Evolutionary conservation across 1,140 invertebrate species (phyloP), one percentile per base, ranked within the genome.

Genomic region (Eurosta solidaginis): DNA sequence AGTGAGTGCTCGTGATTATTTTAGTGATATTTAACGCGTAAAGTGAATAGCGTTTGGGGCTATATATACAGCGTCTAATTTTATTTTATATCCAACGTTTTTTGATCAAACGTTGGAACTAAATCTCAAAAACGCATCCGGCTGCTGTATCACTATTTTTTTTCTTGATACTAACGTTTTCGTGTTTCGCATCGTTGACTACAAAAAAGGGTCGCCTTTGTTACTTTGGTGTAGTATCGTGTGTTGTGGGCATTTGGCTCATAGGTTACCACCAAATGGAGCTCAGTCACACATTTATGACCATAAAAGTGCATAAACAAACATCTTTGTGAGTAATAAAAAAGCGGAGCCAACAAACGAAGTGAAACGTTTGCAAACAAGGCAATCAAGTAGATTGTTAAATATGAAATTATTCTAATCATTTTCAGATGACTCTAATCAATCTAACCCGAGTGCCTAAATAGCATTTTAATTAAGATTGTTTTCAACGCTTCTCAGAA

Each of bases 301-400:
- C 59, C 59, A 68, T 68, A 68, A 68, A 68, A 68, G 59, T 68
- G 59, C n/a, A 68, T n/a, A 22, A 68, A 68, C n/a, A 20, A 68
- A 68, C 36, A 20, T 68, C n/a, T n/a, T n/a, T n/a, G n/a, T 40
- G 22, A 42, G 17, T 68, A 14, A n/a, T 63, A 20, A 54, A 68
- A 68, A 68, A 68, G 59, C 40, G 7, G 59, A 68, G 29, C 59
- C n/a, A 68, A n/a, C 45, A 47, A 47, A 47, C n/a, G n/a, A n/a
- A n/a, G n/a, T n/a, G n/a, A n/a, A n/a, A n/a, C n/a, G n/a, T n/a
- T n/a, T n/a, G n/a, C n/a, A n/a, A n/a, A n/a, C n/a, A n/a, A n/a
- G n/a, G n/a, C n/a, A n/a, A n/a, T n/a, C n/a, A n/a, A n/a, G n/a
- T n/a, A n/a, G n/a, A n/a, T n/a, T n/a, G n/a, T n/a, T n/a, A n/a